Base-by-base conservation (phyloP, 1,140 invertebrate genomes). In the Cotesia glomerata region DNA sequence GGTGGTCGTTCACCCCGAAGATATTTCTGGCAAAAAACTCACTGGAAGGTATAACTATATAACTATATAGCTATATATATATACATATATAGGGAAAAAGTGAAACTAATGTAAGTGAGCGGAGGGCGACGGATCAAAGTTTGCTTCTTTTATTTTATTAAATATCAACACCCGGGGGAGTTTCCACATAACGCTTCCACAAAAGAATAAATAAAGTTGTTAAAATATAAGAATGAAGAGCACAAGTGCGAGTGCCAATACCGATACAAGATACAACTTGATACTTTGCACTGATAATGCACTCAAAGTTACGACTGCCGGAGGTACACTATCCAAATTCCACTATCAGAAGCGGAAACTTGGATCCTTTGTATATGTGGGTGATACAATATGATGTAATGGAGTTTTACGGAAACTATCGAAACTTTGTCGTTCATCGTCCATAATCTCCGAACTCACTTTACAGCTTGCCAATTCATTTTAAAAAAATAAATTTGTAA, bases 231-330 rank as follows among this genome's bases (percentile, higher is more conserved):
- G 58, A 16, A 5, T 11, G 54, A 16, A 16, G 11, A 49, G 61
- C 26, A 56, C 26, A 56, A 56, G 63, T 64, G 49, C 56, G 2
- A 64, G 64, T 14, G 45, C 56, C 4, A 49, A 9, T n/a, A 3
- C 5, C 13, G 63, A 51, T 5, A 49, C 52, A n/a, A 51, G 52
- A 72, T 72, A 72, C 62, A 72, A 72, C 63, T 72, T 72, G 70
- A 72, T 72, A 72, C 70, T 66, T 39, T 66, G n/a, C 58, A 49
- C 49, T 63, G 70, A 72, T 72, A 72, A 72, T 72, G 70, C 70
- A 72, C 70, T 72, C 26, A 34, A 34, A 72, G 70, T 72, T 72
- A 72, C 63, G 63, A 66, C 70, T 59, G 70, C 70, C 70, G 52
- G 70, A 65, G 70, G 70, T 72, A 26, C 26, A 26, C 26, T 26